Evolutionary conservation across 2,888 invertebrate genomes (phyloP), one percentile per base, ranked within the genome.

Genomic region (Hirtodrosophila trivittata): DNA sequence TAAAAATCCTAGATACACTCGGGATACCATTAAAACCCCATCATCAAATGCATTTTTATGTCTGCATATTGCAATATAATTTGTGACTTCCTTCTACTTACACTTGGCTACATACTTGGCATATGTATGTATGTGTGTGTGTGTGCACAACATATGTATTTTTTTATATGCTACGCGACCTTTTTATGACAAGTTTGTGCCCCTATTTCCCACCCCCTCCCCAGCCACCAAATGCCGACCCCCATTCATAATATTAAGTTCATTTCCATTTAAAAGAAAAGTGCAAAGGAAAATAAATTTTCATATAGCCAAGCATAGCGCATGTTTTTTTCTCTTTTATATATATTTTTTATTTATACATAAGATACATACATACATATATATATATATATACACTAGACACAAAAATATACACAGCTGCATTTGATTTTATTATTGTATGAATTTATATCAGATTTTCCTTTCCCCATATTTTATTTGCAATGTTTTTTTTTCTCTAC

Each of bases 311-410:
- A 46, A 57, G 42, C 58, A 62, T 51, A 66, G 51, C 67, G 78
- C 81, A 83, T 83, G 75, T 69, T 69, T 59, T 66, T 64, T n/a
- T n/a, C n/a, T n/a, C n/a, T n/a, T n/a, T n/a, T n/a, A n/a, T n/a
- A n/a, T n/a, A n/a, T n/a, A n/a, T n/a, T n/a, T n/a, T 77, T 75
- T 83, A 63, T 77, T 69, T 72, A 54, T 69, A 68, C 63, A 71
- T 74, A n/a, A 7, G n/a, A 9, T 70, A 64, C 60, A 75, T 83
- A 72, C 75, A 80, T 75, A 80, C 83, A 37, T 28, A 32, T 6
- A 38, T 6, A 41, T 26, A 16, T 42, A 26, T 21, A 14, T 25
- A 14, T 25, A 45, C 9, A 28, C 33, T 51, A 41, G 18, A 49
- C 14, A 41, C 39, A 52, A 10, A 21, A 33, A 62, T 32, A 52